phyloP scores from a whole-genome alignment of 2,113 vertebrate species.

The Scopus umbretta region DNA sequence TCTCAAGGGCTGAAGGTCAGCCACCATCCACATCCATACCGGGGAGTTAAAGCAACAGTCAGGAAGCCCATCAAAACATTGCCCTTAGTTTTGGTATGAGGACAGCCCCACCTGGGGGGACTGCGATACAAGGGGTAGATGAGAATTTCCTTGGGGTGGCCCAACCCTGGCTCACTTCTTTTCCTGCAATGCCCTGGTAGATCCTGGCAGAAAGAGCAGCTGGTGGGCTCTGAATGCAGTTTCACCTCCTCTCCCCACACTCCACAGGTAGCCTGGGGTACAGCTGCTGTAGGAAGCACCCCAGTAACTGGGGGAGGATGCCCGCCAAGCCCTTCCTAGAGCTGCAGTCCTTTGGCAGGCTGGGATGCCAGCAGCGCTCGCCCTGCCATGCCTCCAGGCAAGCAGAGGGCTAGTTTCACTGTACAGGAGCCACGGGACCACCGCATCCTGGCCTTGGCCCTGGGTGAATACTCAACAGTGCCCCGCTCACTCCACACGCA shows the following conservation, averaged over 20 bases:
- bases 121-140: neutral
- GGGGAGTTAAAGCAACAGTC: neutral
- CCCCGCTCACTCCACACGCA: neutral
- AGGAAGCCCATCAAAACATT: neutral
- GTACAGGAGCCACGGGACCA: neutral
- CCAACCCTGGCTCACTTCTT: neutral
- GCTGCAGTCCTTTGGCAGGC: neutral
- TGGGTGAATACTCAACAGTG: neutral
- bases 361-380: neutral
- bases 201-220: neutral
- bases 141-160: neutral
- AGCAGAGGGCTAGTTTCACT: neutral
- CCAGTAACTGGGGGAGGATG: neutral
- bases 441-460: neutral
- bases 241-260: neutral
- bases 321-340: neutral
- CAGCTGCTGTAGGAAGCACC: neutral
- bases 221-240: neutral
- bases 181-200: neutral
- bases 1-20: neutral
- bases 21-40: neutral
- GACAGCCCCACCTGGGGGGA: neutral
- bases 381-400: neutral
- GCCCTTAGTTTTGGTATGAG: neutral
- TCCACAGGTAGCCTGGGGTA: neutral